These are phyloP conservation scores for Dendrolimus pini DNA, from an alignment of 2,888 invertebrate species.

Conservation along the genomic window DNA sequence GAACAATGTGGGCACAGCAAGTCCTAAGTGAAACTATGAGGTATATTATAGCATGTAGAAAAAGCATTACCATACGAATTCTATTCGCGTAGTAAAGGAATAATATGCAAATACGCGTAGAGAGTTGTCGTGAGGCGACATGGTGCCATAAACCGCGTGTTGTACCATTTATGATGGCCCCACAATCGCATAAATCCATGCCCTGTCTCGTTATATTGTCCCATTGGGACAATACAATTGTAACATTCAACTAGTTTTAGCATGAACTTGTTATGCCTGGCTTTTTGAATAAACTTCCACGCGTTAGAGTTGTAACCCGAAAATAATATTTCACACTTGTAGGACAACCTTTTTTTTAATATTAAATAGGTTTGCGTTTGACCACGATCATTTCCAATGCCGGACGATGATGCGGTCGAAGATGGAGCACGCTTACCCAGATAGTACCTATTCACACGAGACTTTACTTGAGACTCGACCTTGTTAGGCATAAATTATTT, in stretches of 20 bases:
- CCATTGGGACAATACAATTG: slow-evolving; percentile 7
- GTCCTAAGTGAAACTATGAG: no score
- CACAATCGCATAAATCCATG: slow-evolving; percentile 23
- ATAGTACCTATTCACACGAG: no score
- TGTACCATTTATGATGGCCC: slow-evolving; percentile 34
- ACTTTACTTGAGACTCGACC: no score
- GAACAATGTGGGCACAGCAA: no score
- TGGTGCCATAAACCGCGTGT: slow-evolving; percentile 13
- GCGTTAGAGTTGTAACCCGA: neutral
- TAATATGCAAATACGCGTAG: slow-evolving; percentile 57
- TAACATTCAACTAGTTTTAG: neutral
- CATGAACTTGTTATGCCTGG: neutral
- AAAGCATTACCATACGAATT: slow-evolving; percentile 60
- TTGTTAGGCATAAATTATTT: no score
- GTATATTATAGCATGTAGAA: neutral
- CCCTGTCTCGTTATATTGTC: slow-evolving; percentile 17
- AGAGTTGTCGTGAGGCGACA: neutral
- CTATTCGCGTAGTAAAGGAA: slow-evolving; percentile 60
- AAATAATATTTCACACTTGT: no score
- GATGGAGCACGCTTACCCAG: no score
- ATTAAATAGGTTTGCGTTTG: no score
- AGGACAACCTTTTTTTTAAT: no score
- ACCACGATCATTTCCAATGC: no score
- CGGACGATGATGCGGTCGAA: no score
- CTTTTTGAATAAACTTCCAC: neutral